Base-by-base conservation (phyloP, 2,113 vertebrate species). In the Polypterus bichir region DNA sequence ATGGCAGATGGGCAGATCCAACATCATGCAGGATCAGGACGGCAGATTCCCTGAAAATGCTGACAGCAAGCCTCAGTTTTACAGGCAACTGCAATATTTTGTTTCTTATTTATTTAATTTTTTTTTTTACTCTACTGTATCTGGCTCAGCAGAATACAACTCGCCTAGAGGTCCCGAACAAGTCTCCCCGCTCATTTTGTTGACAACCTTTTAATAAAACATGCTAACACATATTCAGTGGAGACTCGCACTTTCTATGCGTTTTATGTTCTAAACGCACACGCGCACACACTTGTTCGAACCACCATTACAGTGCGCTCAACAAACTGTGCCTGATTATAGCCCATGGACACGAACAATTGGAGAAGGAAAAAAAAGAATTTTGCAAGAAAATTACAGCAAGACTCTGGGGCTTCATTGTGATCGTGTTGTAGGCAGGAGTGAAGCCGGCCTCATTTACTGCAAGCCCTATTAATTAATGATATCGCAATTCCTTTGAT, bases 201-300 rank as follows among this genome's bases (percentile, higher is more conserved):
- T 69, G 70, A 74, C 70, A 71, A 59, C 62, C 69, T 69, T 68
- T 72, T 76, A 72, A 76, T 71, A 67, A 74, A 71, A 73, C 66
- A 72, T 73, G 66, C 68, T 66, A 74, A 58, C 65, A 64, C 61
- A 66, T 68, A 73, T 64, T 71, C 67, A 69, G 66, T 66, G 45
- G 63, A 65, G 63, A 68, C 68, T 54, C 65, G 59, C 64, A 62
- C 66, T 68, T 68, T 69, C 67, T 57, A 10, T 8, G 54, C 61
- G 46, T 59, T 70, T 62, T 70, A 63, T 65, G 68, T 66, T 49
- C 27, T 27, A 27, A 27, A 27, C 2, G 27, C 27, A 27, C 27
- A 27, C 27, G 27, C 27, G 27, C 27, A 27, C 27, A 27, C 27
- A 1, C 27, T 27, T 55, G 61, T 64, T 51, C 62, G 60, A 70